phyloP scores from a whole-genome alignment of 2,113 vertebrate genomes.

The Tricholaema leucomelas region DNA sequence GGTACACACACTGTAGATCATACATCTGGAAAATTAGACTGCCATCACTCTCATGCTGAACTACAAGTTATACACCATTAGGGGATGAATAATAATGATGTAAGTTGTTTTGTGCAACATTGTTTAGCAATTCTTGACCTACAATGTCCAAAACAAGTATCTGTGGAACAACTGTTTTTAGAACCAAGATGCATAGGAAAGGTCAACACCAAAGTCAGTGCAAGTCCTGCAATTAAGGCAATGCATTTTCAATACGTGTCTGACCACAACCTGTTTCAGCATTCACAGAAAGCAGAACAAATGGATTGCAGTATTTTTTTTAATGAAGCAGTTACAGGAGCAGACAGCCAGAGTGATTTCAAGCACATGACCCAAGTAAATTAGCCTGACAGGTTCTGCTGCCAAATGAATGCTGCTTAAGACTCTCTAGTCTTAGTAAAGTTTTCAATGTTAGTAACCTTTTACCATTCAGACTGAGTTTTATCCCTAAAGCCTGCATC shows the following conservation, averaged over 20 bases:
- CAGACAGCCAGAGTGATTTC: not conserved
- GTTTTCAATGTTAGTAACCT: not conserved
- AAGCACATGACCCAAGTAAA: fast-evolving
- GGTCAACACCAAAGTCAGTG: not conserved
- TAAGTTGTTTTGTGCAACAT: not conserved
- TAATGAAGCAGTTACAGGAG: not conserved
- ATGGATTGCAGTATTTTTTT: not conserved
- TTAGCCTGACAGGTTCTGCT: not conserved
- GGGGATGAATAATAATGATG: not conserved
- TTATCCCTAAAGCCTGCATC: not conserved
- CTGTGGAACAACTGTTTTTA: not conserved
- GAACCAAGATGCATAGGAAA: not conserved
- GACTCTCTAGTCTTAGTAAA: not conserved
- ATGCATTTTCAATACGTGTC: not conserved
- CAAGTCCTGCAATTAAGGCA: not conserved
- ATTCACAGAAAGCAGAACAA: not conserved
- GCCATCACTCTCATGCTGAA: not conserved
- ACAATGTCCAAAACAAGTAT: not conserved
- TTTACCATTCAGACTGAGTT: not conserved
- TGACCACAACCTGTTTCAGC: not conserved
- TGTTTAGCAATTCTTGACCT: constrained; percentile 16
- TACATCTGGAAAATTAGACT: not conserved
- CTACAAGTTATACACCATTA: constrained; percentile 1
- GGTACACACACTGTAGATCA: not conserved
- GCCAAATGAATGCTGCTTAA: not conserved